These are phyloP conservation scores for Chironomus tentans DNA, from an alignment of 2,888 invertebrate genomes.

Conservation along the genomic window DNA sequence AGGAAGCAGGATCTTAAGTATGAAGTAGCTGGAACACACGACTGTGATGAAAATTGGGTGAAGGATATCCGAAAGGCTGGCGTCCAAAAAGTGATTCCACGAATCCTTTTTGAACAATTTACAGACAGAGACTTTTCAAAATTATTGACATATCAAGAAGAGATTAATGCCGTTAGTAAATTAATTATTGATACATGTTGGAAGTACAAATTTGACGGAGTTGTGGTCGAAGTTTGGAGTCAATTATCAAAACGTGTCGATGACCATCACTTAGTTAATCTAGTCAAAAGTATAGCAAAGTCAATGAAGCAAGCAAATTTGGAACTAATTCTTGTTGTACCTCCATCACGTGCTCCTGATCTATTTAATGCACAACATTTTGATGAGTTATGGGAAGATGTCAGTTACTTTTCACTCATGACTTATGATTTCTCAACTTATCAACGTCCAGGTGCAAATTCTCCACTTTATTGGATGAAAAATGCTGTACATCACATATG, in stretches of 20 bases:
- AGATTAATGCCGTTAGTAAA: slow-evolving; percentile 57
- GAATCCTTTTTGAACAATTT: slow-evolving; percentile 86
- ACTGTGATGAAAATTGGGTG: slow-evolving; percentile 79
- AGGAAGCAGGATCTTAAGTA: slow-evolving; percentile 53
- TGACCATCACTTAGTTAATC: slow-evolving; percentile 48
- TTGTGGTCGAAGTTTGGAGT: slow-evolving; percentile 84
- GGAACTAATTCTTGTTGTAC: slow-evolving; percentile 66
- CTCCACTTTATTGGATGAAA: slow-evolving; percentile 75
- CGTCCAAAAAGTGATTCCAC: slow-evolving; percentile 62
- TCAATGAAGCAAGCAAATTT: slow-evolving; percentile 49
- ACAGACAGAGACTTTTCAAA: slow-evolving; percentile 60
- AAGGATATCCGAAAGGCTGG: slow-evolving; percentile 53
- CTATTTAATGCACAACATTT: slow-evolving; percentile 68
- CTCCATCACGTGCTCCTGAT: slow-evolving; percentile 57
- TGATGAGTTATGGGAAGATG: slow-evolving; percentile 62
- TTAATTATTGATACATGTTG: slow-evolving; percentile 60
- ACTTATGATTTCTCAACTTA: slow-evolving; percentile 87
- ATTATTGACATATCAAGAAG: slow-evolving; percentile 58
- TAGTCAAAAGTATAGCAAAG: slow-evolving; percentile 57
- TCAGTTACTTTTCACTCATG: slow-evolving; percentile 89
- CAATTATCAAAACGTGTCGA: slow-evolving; percentile 62
- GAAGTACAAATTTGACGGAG: slow-evolving; percentile 77
- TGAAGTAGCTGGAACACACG: slow-evolving; percentile 64
- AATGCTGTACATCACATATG: slow-evolving; percentile 65
- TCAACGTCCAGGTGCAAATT: slow-evolving; percentile 80